These are phyloP conservation scores for Campoletis raptor DNA, from an alignment of 2,888 invertebrate species.

Conservation along the genomic window DNA sequence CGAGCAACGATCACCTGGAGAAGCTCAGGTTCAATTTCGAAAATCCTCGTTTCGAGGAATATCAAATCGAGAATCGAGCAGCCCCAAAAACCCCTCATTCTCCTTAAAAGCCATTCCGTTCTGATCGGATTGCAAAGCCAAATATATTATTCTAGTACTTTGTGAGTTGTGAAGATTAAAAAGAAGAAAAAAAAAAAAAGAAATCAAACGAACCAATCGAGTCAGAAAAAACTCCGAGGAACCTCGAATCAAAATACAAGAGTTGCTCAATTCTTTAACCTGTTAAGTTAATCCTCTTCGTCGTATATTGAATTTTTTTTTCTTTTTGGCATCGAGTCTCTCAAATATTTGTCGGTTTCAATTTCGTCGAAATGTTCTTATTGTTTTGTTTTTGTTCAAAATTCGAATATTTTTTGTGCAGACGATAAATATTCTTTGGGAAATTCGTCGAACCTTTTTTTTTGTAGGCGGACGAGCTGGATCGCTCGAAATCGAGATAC, in stretches of 20 bases:
- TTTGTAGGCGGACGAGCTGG: slow-evolving; percentile 35
- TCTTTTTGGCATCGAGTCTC: slow-evolving; percentile 2
- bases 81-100: slow-evolving; percentile 12
- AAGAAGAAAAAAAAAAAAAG: neutral
- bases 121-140: slow-evolving; percentile 79
- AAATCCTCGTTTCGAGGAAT: neutral
- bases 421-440: neutral
- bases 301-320: slow-evolving; percentile 29
- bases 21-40: slow-evolving; percentile 9
- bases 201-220: neutral
- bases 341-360: neutral
- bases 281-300: slow-evolving; percentile 59
- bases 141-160: slow-evolving; percentile 75
- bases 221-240: slow-evolving; percentile 15
- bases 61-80: slow-evolving; percentile 7
- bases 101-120: slow-evolving; percentile 61
- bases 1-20: slow-evolving; percentile 68
- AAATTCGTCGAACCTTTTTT: neutral
- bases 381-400: neutral
- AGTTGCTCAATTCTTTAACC: slow-evolving; percentile 67
- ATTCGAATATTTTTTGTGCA: slow-evolving; percentile 1
- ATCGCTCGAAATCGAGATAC: slow-evolving; percentile 48
- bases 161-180: slow-evolving; percentile 42
- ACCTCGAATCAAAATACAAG: slow-evolving; percentile 41
- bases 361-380: neutral